phyloP scores from a whole-genome alignment of 2,113 vertebrate species.

The Terrapene triunguis region DNA sequence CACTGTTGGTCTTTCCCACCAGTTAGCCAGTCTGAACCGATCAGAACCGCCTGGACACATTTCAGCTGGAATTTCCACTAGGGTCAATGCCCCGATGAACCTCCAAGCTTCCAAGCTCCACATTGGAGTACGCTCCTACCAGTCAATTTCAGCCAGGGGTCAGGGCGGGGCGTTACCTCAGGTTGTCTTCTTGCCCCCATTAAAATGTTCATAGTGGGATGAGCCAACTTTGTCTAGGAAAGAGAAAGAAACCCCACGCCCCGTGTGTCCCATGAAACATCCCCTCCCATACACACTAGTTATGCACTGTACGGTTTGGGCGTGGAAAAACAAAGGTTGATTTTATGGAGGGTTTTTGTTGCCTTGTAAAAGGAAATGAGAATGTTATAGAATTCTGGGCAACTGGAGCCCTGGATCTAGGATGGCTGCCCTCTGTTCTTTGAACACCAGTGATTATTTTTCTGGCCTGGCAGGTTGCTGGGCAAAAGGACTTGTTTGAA shows the following conservation, averaged over 20 bases:
- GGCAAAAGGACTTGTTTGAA: neutral
- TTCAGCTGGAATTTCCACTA: neutral
- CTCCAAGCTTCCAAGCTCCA: neutral
- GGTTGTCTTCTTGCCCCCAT: neutral
- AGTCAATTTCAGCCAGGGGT: neutral
- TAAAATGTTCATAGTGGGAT: neutral
- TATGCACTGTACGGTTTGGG: neutral
- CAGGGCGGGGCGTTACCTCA: neutral
- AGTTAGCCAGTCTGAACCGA: neutral
- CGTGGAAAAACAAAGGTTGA: constrained; percentile 22
- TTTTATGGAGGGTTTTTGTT: constrained; percentile 56
- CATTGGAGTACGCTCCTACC: neutral
- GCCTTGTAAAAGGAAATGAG: constrained; percentile 56
- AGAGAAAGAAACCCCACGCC: neutral
- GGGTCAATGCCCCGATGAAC: rapidly evolving
- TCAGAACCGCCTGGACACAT: neutral
- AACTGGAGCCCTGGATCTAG: neutral
- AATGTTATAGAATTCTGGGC: constrained; percentile 28
- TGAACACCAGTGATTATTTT: neutral
- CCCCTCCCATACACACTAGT: neutral
- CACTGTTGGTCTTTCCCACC: neutral
- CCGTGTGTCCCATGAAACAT: rapidly evolving
- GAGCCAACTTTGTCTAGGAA: neutral
- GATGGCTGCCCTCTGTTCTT: constrained; percentile 42
- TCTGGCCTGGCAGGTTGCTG: neutral